Conservation (phyloP, 2,888 invertebrate species). For the Drosophila emarginata region DNA sequence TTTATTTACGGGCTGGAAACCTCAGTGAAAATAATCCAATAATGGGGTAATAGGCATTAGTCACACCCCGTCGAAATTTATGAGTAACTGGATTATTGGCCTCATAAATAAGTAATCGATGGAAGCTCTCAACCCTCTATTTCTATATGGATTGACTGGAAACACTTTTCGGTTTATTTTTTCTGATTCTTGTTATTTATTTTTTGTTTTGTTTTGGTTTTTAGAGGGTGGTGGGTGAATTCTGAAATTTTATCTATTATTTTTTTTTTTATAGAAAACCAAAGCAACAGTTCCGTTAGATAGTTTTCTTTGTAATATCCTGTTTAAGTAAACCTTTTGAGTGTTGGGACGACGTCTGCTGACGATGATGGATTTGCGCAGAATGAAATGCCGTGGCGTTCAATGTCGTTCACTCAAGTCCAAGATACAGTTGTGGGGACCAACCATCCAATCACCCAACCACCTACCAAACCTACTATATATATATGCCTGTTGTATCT, state of each 20-base stretch:
- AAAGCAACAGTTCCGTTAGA: neutral
- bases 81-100: conserved; percentile 5
- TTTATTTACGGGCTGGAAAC: neutral
- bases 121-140: neutral
- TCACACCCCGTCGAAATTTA: conserved; percentile 3
- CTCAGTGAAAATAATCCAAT: conserved; percentile 3
- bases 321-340: conserved; percentile 10
- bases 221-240: neutral
- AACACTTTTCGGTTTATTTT: neutral
- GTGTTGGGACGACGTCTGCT: conserved; percentile 48
- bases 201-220: neutral
- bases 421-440: conserved; percentile 2
- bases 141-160: neutral
- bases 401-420: conserved; percentile 5
- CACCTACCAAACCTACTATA: neutral
- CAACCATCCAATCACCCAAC: neutral
- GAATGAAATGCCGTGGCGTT: conserved; percentile 41
- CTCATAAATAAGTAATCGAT: conserved; percentile 7
- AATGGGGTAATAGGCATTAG: conserved; percentile 4
- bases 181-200: neutral
- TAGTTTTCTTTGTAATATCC: conserved; percentile 26
- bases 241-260: neutral
- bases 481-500: neutral
- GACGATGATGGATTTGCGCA: conserved; percentile 68
- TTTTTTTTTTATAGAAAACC: neutral